These are phyloP conservation scores for Mormyrus proboscirostris DNA, from an alignment of 2,797 vertebrate genomes.

Conservation along the genomic window DNA sequence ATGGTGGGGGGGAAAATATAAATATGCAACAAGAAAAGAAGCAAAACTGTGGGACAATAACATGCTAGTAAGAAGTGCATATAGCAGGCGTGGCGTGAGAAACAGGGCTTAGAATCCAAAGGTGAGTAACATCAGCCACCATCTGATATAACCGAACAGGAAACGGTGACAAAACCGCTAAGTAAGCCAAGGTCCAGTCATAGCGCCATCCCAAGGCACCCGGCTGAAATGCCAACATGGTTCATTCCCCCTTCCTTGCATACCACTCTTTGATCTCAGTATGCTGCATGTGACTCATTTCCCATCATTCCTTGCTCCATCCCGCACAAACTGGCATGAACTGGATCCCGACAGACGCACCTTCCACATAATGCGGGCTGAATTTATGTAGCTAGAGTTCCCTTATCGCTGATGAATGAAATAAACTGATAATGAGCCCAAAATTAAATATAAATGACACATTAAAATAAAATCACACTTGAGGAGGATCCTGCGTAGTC, in stretches of 20 bases:
- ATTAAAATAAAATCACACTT: slow-evolving; percentile 11
- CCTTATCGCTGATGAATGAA: not conserved
- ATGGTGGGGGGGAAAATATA: not conserved
- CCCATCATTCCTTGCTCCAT: not conserved
- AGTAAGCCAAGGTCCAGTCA: not conserved
- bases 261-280: slow-evolving; percentile 24
- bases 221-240: slow-evolving; percentile 26
- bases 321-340: not conserved
- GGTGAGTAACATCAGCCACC: not conserved
- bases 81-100: not conserved
- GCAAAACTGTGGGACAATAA: not conserved
- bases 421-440: not conserved
- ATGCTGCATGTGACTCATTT: slow-evolving; percentile 10
- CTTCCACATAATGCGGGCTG: not conserved
- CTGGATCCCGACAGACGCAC: not conserved
- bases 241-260: slow-evolving; percentile 15
- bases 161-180: not conserved
- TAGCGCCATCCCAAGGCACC: not conserved
- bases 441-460: not conserved
- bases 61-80: not conserved
- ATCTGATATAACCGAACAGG: not conserved
- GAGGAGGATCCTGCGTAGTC: not conserved
- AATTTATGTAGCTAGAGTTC: not conserved
- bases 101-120: not conserved
- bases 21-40: not conserved